Evolutionary conservation across 2,113 vertebrate species (phyloP).

Genomic region (Pan troglodytes): DNA sequence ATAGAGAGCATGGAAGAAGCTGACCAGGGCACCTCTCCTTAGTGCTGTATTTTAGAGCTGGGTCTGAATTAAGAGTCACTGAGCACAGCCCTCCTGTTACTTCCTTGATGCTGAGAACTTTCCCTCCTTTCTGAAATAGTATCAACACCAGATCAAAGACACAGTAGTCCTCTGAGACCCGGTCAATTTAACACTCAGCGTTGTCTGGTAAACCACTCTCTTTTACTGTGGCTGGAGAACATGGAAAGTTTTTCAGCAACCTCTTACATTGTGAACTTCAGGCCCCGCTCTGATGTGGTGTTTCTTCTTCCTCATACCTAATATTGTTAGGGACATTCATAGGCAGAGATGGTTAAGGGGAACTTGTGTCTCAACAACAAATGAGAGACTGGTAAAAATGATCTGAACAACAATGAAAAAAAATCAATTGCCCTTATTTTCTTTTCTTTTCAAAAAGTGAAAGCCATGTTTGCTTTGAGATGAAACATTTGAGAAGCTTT

Average conservation of each 20-base stretch:
- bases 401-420: neutral
- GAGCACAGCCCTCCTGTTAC: neutral
- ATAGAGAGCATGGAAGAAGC: neutral
- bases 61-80: neutral
- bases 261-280: neutral
- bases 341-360: neutral
- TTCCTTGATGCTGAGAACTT: neutral
- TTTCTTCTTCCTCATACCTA: neutral
- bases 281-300: fast-evolving
- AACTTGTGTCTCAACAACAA: neutral
- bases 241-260: neutral
- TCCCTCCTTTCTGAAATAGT: neutral
- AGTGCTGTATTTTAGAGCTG: neutral
- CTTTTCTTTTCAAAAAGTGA: conserved; percentile 1
- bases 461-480: conserved; percentile 1
- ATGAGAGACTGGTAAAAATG: neutral
- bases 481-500: neutral
- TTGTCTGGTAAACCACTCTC: neutral
- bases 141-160: neutral
- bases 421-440: neutral
- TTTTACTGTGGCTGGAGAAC: neutral
- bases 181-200: neutral
- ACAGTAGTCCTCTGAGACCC: neutral
- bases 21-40: fast-evolving
- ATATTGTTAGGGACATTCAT: neutral